Conservation (phyloP, 2,888 invertebrate genomes). For the Alsophila aescularia region DNA sequence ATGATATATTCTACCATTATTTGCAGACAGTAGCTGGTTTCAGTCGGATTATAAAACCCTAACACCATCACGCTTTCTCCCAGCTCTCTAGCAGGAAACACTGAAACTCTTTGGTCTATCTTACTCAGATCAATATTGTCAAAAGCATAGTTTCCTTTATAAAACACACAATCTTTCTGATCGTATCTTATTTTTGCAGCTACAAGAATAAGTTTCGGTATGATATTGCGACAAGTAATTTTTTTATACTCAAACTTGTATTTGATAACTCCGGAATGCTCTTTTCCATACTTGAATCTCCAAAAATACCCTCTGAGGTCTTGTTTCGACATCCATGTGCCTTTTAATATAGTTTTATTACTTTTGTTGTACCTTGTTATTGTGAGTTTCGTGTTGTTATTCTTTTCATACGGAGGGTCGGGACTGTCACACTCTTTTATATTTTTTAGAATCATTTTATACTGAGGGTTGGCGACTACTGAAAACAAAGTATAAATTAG, state of each 20-base stretch:
- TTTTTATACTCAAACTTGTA: conserved; percentile 39
- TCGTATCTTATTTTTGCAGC: conserved; percentile 42
- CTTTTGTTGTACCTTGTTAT: conserved; percentile 38
- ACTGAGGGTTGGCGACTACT: neutral
- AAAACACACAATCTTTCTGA: conserved; percentile 42
- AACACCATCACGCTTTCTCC: conserved; percentile 43
- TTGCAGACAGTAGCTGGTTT: conserved; percentile 37
- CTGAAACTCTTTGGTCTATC: conserved; percentile 42
- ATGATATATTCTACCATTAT: conserved; percentile 30
- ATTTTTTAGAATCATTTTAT: conserved; percentile 37
- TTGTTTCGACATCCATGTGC: conserved; percentile 41
- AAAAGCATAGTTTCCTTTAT: conserved; percentile 44
- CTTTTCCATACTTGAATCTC: conserved; percentile 41
- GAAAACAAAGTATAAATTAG: neutral
- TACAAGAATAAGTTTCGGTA: conserved; percentile 39
- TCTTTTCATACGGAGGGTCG: conserved; percentile 41
- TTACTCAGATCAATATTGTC: conserved; percentile 41
- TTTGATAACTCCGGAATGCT: conserved; percentile 31
- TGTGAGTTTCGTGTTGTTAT: conserved; percentile 22
- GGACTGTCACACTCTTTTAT: conserved; percentile 37
- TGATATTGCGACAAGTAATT: conserved; percentile 45
- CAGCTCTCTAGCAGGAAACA: conserved; percentile 44
- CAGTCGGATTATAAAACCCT: conserved; percentile 36
- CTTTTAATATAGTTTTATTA: conserved; percentile 40
- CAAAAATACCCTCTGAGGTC: conserved; percentile 41